Conservation (phyloP, 2,113 vertebrate genomes). For the Nothoprocta perdicaria region DNA sequence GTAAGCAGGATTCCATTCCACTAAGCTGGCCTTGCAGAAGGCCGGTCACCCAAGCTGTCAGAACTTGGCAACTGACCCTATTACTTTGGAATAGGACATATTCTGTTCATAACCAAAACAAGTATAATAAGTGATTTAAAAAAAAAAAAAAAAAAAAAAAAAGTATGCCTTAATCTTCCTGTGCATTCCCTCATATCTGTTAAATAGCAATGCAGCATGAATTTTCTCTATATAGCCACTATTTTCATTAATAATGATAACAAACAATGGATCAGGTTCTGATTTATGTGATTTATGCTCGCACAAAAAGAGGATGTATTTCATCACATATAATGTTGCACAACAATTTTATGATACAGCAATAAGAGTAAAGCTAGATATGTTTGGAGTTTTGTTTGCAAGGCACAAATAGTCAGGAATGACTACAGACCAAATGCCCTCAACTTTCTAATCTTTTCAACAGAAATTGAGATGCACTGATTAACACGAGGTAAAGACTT, state of each 20-base stretch:
- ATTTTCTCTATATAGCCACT: neutral
- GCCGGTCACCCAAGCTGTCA: no score
- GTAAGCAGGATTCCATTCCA: no score
- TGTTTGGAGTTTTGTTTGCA: neutral
- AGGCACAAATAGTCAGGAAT: neutral
- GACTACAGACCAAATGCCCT: rapidly evolving
- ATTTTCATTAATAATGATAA: neutral
- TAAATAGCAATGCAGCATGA: neutral
- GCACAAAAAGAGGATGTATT: neutral
- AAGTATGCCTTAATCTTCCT: no score
- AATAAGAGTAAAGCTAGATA: neutral
- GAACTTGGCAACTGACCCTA: no score
- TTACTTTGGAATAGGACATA: no score
- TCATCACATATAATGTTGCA: neutral
- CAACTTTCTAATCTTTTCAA: neutral
- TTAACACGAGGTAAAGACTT: neutral
- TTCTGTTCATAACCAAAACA: no score
- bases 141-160: no score
- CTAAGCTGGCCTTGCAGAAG: no score
- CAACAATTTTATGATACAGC: neutral
- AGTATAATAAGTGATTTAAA: no score
- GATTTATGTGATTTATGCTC: neutral
- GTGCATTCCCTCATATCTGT: no score
- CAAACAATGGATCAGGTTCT: neutral
- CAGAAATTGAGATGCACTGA: neutral